phyloP scores from a whole-genome alignment of 2,797 vertebrate genomes.

The Catamblyrhynchus diadema region DNA sequence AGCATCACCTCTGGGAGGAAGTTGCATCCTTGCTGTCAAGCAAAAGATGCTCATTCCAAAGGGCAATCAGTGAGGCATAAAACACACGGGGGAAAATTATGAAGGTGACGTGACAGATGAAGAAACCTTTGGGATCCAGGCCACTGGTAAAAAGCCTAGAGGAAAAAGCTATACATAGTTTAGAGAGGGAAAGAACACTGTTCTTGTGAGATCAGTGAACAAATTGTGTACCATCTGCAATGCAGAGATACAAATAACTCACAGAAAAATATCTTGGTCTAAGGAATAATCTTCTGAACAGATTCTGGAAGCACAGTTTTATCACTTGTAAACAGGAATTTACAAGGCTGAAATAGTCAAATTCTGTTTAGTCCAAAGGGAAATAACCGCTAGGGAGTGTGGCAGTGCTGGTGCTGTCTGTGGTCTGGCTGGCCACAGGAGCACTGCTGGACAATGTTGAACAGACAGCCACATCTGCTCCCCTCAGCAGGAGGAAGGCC shows the following conservation, averaged over 20 bases:
- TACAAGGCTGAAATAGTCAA: neutral
- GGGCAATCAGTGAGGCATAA: neutral
- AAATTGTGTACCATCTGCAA: slow-evolving; percentile 5
- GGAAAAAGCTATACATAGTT: neutral
- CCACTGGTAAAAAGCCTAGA: neutral
- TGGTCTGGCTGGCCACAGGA: neutral
- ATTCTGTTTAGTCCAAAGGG: neutral
- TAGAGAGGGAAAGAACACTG: neutral
- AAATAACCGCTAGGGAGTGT: neutral
- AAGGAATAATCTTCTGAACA: neutral
- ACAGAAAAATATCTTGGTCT: neutral
- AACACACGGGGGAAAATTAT: neutral
- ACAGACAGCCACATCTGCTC: neutral
- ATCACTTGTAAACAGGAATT: neutral
- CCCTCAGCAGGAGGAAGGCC: neutral
- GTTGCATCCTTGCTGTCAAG: neutral
- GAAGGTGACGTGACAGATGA: neutral
- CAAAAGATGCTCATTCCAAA: neutral
- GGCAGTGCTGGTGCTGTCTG: neutral
- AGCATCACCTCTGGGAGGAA: neutral
- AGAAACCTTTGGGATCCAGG: neutral
- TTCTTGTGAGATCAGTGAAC: neutral
- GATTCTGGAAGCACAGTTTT: neutral
- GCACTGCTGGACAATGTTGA: neutral
- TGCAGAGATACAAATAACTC: slow-evolving; percentile 3